These are phyloP conservation scores for Acyrthosiphon pisum DNA, from an alignment of 1,140 invertebrate genomes.

Conservation along the genomic window DNA sequence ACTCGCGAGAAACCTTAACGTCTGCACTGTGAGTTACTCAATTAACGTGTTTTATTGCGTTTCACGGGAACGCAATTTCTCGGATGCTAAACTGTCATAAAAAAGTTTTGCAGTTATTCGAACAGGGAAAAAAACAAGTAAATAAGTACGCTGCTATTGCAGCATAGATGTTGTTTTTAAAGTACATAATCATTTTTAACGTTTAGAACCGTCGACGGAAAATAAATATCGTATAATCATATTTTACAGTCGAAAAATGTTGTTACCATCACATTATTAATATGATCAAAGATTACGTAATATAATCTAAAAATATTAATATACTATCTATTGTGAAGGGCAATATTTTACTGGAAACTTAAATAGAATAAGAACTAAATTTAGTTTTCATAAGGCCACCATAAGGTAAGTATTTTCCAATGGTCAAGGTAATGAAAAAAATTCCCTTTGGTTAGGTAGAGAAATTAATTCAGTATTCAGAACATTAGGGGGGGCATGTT, in stretches of 20 bases:
- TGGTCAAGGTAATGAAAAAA: neutral
- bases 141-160: no score
- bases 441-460: neutral
- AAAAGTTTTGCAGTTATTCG: neutral
- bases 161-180: neutral
- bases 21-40: neutral
- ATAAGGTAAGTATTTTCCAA: neutral
- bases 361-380: neutral
- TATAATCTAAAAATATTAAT: neutral
- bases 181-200: neutral
- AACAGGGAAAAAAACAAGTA: neutral
- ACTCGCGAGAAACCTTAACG: neutral
- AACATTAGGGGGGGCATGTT: neutral
- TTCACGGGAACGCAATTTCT: neutral
- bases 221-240: neutral
- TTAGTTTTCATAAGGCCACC: neutral
- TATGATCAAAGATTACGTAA: neutral
- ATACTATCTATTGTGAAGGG: neutral
- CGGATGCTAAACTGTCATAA: neutral
- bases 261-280: neutral
- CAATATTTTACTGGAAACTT: neutral
- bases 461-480: no score
- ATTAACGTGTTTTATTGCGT: neutral
- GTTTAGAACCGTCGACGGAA: neutral
- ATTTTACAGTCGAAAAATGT: neutral